Evolutionary conservation across 1,140 invertebrate genomes (phyloP), one percentile per base, ranked within the genome.

Genomic region (Drosophila pachea): DNA sequence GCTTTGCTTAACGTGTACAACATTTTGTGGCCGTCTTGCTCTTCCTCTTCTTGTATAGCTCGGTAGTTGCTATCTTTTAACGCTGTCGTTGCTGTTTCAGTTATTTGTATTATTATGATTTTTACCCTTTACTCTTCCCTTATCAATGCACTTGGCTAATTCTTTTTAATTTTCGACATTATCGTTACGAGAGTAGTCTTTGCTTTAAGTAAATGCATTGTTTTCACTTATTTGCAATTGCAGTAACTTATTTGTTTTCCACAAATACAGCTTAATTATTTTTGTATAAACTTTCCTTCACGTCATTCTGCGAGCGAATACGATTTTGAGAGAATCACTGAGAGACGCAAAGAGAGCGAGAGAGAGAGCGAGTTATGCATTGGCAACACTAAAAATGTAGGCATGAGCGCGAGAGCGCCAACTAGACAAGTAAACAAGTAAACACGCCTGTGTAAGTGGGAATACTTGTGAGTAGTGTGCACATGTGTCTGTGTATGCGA

Each of bases 1-100:
- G 79, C 79, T 74, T 81, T 84, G 53, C 81, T 76, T 65, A 84
- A 65, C 73, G 78, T 78, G 56, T 79, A 76, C 79, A 84, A 76
- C 79, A 84, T 84, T 50, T 79, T 84, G 70, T 58, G 65, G 81
- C 74, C 81, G 81, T 84, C 12, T 70, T 78, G 64, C 67, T 49
- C 62, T 53, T 75, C 54, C 32, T 56, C 33, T 29, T 72, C 32
- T 50, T 72, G 43, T 45, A 7, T 43, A 5, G 9, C 14, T 65
- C 45, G 43, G 22, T 12, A 75, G 64, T 52, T 54, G 49, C 14
- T 63, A 63, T 53, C 62, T 22, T 22, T 22, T 8, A 31, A 47
- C 45, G 61, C 29, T 43, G 35, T 29, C 50, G 32, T 49, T 49
- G 53, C 59, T 36, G 31, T 52, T 68, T 42, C 49, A 48, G 54